Evolutionary conservation across 2,888 invertebrate species (phyloP).

Genomic region (Conistra vaccinii): DNA sequence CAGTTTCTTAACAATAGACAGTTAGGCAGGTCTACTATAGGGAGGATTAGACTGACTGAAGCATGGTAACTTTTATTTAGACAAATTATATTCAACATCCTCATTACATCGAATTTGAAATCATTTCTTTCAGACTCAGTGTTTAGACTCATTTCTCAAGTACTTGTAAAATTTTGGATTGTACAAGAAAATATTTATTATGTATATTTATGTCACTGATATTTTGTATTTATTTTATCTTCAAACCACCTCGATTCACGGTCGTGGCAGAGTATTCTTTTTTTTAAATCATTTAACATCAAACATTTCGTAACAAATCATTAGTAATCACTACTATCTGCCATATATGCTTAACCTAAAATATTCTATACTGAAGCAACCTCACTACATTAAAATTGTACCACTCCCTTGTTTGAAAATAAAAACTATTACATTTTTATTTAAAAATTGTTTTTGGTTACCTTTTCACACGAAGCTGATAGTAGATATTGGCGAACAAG

Average conservation of each 20-base stretch:
- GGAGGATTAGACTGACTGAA: constrained; percentile 81
- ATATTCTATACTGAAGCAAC: constrained; percentile 71
- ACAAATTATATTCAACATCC: constrained; percentile 50
- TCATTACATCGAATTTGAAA: constrained; percentile 69
- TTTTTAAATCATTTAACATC: constrained; percentile 73
- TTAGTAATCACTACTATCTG: constrained; percentile 73
- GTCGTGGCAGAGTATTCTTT: constrained; percentile 80
- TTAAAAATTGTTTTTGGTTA: not conserved
- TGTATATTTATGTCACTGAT: constrained; percentile 71
- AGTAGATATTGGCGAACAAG: constrained; percentile 1
- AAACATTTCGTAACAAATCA: constrained; percentile 74
- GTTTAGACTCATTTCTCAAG: constrained; percentile 61
- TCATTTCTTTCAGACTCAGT: constrained; percentile 62
- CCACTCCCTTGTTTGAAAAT: constrained; percentile 30
- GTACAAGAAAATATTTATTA: constrained; percentile 45
- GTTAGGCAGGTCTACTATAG: constrained; percentile 46
- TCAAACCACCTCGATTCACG: constrained; percentile 78
- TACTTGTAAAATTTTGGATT: constrained; percentile 44
- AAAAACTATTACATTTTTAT: not conserved
- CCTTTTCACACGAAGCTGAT: not conserved
- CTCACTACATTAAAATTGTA: constrained; percentile 34
- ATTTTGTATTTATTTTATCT: constrained; percentile 70
- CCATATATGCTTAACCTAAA: constrained; percentile 59
- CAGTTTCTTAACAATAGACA: constrained; percentile 55
- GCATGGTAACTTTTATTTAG: constrained; percentile 75